These are phyloP conservation scores for Azemiops feae DNA, from an alignment of 2,113 vertebrate genomes.

Conservation along the genomic window DNA sequence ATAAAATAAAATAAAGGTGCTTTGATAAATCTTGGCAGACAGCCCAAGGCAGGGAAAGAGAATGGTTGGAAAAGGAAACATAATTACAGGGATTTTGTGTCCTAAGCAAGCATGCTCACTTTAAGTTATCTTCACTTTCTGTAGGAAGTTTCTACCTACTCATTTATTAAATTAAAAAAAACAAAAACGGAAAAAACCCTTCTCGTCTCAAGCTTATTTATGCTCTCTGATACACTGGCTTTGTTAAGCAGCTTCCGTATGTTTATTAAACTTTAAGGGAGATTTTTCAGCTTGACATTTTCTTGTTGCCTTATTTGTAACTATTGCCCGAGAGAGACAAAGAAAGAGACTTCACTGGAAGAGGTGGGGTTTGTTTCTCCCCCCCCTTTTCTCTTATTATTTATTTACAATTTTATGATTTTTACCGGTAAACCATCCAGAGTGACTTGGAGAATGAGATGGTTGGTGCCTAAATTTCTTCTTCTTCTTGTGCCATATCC, in stretches of 20 bases:
- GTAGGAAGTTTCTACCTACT: not conserved
- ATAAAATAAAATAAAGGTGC: too few species aligned
- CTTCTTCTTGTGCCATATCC: too few species aligned
- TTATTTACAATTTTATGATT: too few species aligned
- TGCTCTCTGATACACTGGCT: conserved; percentile 22
- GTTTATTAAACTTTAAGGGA: conserved; percentile 24
- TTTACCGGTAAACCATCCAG: too few species aligned
- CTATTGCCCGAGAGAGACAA: too few species aligned
- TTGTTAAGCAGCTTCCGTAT: conserved; percentile 31
- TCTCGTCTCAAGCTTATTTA: conserved; percentile 16
- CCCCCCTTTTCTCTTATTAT: too few species aligned
- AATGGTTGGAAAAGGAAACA: not conserved
- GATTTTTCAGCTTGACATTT: conserved; percentile 30
- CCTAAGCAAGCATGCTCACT: conserved; percentile 18
- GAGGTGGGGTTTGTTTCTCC: too few species aligned
- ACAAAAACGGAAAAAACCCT: not conserved
- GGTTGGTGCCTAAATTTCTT: too few species aligned
- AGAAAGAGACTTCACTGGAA: too few species aligned
- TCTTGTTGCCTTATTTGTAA: not conserved
- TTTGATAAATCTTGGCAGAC: not conserved
- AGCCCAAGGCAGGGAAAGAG: not conserved
- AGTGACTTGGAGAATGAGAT: too few species aligned
- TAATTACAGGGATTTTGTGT: not conserved
- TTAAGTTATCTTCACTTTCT: not conserved
- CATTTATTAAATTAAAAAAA: conserved; percentile 7